Conservation (phyloP, 2,888 invertebrate genomes). For the Xanthorhoe spadicearia region DNA sequence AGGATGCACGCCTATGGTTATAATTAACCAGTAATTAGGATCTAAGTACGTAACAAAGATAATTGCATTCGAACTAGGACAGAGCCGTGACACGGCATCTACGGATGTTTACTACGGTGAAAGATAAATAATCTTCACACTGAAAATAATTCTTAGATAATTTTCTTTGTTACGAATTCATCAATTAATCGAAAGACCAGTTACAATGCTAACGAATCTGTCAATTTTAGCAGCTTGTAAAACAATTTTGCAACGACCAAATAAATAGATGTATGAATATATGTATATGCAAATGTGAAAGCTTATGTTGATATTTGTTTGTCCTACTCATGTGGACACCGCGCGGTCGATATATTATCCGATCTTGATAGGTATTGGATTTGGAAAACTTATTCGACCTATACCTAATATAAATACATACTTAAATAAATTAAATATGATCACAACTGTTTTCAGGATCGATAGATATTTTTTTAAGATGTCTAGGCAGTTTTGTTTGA, state of each 20-base stretch:
- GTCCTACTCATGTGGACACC: constrained; percentile 1
- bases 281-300: neutral
- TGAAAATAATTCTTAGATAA: no score
- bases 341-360: neutral
- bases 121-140: no score
- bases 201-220: no score
- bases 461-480: no score
- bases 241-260: neutral
- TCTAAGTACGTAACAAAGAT: constrained; percentile 12
- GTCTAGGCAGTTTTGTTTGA: no score
- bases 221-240: neutral
- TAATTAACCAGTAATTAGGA: constrained; percentile 25
- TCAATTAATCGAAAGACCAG: no score
- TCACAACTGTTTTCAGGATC: no score
- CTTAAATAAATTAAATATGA: no score
- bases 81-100: constrained; percentile 5
- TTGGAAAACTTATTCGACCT: neutral
- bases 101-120: neutral
- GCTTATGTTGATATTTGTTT: neutral
- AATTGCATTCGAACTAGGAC: constrained; percentile 14
- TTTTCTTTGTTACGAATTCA: no score
- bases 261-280: neutral
- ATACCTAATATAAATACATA: no score
- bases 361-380: neutral
- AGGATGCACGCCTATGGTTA: constrained; percentile 23